These are phyloP conservation scores for Hippoglossus stenolepis DNA, from an alignment of 2,113 vertebrate genomes.

Conservation along the genomic window DNA sequence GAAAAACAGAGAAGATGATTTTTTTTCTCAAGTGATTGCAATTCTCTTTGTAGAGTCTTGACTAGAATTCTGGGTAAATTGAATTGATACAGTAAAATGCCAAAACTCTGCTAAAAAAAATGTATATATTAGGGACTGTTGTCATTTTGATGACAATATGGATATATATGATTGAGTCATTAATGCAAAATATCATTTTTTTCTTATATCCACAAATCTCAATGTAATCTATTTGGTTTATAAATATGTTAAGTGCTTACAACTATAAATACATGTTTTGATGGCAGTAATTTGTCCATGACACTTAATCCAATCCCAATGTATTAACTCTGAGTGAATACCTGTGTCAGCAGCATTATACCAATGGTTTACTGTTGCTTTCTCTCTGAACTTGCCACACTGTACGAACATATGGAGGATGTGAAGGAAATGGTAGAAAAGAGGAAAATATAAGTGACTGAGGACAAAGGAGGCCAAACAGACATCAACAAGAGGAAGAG, in stretches of 20 bases:
- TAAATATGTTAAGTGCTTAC: background rate
- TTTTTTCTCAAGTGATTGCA: too few relatives aligned
- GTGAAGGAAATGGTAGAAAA: background rate
- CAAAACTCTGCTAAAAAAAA: too few relatives aligned
- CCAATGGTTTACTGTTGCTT: constrained; percentile 36
- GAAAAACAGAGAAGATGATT: too few relatives aligned
- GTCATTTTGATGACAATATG: too few relatives aligned
- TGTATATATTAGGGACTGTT: too few relatives aligned
- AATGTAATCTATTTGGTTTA: background rate
- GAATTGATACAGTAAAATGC: too few relatives aligned
- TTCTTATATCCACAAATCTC: background rate
- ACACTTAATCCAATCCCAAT: background rate
- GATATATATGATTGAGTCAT: background rate
- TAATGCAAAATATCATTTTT: constrained; percentile 1
- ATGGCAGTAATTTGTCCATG: constrained; percentile 9
- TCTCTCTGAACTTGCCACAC: constrained; percentile 52
- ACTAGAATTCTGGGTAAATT: too few relatives aligned
- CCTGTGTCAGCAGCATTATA: background rate
- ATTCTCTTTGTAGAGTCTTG: too few relatives aligned
- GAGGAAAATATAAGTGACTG: background rate
- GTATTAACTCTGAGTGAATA: background rate
- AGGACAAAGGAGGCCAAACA: constrained; percentile 42
- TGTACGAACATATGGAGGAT: background rate
- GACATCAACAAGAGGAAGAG: constrained; percentile 23
- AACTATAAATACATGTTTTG: background rate